phyloP scores from a whole-genome alignment of 2,113 vertebrate species.

The Chelonoidis abingdonii region DNA sequence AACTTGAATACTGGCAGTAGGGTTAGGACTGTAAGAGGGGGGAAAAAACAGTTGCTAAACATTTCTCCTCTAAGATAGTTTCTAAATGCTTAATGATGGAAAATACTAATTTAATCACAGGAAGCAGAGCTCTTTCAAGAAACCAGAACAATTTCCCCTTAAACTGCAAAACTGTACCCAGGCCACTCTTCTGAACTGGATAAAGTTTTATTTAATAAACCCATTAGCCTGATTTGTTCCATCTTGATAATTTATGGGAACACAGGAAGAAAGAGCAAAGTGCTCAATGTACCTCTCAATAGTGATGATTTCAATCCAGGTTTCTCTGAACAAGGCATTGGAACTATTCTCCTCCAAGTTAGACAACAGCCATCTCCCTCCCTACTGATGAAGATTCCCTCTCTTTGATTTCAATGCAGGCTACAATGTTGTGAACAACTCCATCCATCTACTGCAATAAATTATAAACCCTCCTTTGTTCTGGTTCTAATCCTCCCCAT shows the following conservation, averaged over 20 bases:
- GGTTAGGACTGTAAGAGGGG: constrained; percentile 82
- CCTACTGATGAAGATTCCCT: neutral
- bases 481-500: neutral
- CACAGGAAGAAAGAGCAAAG: neutral
- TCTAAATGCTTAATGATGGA: neutral
- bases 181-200: rapidly evolving
- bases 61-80: neutral
- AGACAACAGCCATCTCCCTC: neutral
- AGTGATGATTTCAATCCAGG: neutral
- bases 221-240: neutral
- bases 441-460: neutral
- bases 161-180: neutral
- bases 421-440: neutral
- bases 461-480: neutral
- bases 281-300: neutral
- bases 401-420: neutral
- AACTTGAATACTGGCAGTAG: constrained; percentile 89
- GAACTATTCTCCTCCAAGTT: neutral
- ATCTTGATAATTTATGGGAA: neutral
- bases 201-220: neutral
- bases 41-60: neutral
- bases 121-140: neutral
- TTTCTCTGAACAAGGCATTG: neutral
- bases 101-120: neutral
- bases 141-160: neutral